Base-by-base conservation (phyloP, 2,797 vertebrate species). In the Schizopygopsis malacanthus region DNA sequence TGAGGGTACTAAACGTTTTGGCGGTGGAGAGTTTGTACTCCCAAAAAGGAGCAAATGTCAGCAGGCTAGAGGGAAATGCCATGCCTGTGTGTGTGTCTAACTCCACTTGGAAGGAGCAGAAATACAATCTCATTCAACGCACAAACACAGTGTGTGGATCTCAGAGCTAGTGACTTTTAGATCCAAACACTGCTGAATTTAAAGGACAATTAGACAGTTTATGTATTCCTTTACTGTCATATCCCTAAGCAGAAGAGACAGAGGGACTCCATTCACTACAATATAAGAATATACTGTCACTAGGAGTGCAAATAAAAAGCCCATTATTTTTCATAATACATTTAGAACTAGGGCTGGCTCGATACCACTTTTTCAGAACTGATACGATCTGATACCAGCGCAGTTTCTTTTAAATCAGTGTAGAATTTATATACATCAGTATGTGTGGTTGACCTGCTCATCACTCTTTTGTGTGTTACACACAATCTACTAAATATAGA, bases 1-100 rank as follows among this genome's bases (percentile, higher is more conserved):
- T 43, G 85, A 79, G 83, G 71, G 43, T 70, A 80, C 85, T 86
- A 83, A 69, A 92, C 76, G 84, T 86, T 92, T 91, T 88, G 82
- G 86, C 85, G 81, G 87, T 84, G 89, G 87, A 87, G 85, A 72
- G 83, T 87, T 39, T 89, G 90, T 89, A 91, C 85, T 89, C 82
- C 67, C 71, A 87, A 89, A 92, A 90, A 54, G 85, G 89, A 89
- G 76, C 90, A 92, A 94, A 94, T 92, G 93, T 91, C 92, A 93
- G 85, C 90, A 84, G 90, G 88, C 89, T 88, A 2, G 88, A 88
- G 85, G 88, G 47, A 85, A 90, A 91, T 90, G 91, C 85, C 91
- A 92, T 75, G 88, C 61, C 33, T 83, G 77, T 45, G 25, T 12
- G 61, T 39, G 61, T 65, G 82, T 80, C 16, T 71, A 81, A 63